Evolutionary conservation across 1,140 invertebrate genomes (phyloP), one percentile per base, ranked within the genome.

Genomic region (Mercenaria mercenaria): DNA sequence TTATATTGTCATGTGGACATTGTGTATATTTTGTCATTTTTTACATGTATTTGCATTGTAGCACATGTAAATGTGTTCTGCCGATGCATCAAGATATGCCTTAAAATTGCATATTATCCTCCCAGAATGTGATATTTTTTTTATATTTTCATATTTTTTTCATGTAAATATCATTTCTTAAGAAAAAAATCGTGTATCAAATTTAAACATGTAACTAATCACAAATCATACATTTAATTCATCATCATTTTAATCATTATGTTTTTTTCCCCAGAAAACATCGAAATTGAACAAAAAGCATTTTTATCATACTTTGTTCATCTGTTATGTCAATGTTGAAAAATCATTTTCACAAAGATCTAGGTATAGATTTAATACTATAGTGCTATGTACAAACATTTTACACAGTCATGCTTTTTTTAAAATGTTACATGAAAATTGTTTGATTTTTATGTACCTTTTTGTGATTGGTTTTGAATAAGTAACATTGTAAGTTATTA

Each of bases 371-470:
- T 72, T 64, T 47, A 47, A 47, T 8, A 64, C 11, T 39, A 39
- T 81, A 81, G 79, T 81, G 79, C 79, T 81, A 81, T 81, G 79
- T 81, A 81, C 79, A 81, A 81, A 81, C 26, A 50, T 6, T 77
- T 77, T 77, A 50, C 41, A 56, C 52, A 61, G 50, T 59, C 79
- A 81, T 81, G 56, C 52, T 59, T 61, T 56, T 81, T 43, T 20
- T 8, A 8, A 39, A 1, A 34, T 81, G 47, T 61, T 61, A 37
- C 20, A 39, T 59, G 47, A 37, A 39, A 15, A 23, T 72, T 13
- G 26, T 72, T 72, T 29, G 3, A 10, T 72, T 72, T 37, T 72
- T 72, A 72, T 72, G 67, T 84, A 72, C 26, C 15, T 20, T 52
- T 43, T 64, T 82, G 80, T 82, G 80, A 82, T 82, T 82, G 80